Base-by-base conservation (phyloP, 2,888 invertebrate genomes). In the Limnephilus rhombicus region DNA sequence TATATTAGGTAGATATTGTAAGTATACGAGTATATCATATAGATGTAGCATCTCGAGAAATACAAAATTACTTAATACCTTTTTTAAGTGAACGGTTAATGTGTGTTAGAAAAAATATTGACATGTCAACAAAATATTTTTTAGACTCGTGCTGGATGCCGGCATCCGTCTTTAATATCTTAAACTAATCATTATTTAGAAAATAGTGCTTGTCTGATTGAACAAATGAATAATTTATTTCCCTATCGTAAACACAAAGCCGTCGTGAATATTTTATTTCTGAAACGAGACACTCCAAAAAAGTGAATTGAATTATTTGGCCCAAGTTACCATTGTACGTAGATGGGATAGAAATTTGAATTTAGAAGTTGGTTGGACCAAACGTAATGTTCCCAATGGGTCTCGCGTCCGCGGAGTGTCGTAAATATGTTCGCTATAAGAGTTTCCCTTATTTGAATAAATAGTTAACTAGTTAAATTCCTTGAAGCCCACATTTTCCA, bases 391-490 rank as follows among this genome's bases (percentile, higher is more conserved):
- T 68, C 68, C 68, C 68, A 24, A 24, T n/a, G 68, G 68, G 68
- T 68, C 24, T 68, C 24, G 9, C 68, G 24, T 68, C 68, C 68
- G 7, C 68, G 68, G 68, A 9, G 68, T 68, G 9, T 68, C 68
- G 68, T 68, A 68, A 68, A 68, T 68, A 68, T n/a, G 68, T 68
- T n/a, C 9, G 68, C n/a, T 68, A 68, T 68, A 68, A 68, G 7
- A 68, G 68, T 5, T 68, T 68, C 68, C 68, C n/a, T 24, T 68
- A 68, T 68, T 68, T 68, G 68, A 68, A 68, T 68, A 68, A 68
- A 68, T 68, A n/a, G 68, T 68, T 68, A 68, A 68, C n/a, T 68
- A n/a, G 68, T 68, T n/a, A n/a, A 68, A 68, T 68, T 68, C 68
- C 2, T 68, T 24, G 68, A 68, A 68, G n/a, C n/a, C 68, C n/a